phyloP scores from a whole-genome alignment of 2,888 invertebrate genomes.

The Epiblema foenella region DNA sequence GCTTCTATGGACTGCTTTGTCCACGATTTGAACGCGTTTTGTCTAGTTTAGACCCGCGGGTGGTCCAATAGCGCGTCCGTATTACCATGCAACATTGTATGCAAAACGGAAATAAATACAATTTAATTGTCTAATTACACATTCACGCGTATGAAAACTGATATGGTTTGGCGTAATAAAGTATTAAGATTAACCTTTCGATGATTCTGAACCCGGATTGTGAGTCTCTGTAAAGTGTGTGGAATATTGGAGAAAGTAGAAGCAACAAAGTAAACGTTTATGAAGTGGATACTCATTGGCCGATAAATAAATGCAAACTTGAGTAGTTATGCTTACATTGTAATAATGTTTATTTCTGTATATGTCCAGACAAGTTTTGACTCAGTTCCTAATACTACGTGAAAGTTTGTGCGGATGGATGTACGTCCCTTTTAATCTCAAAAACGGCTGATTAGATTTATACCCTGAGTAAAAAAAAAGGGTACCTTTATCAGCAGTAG shows the following conservation, averaged over 20 bases:
- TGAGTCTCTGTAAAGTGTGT: conserved; percentile 15
- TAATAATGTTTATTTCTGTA: conserved; percentile 6
- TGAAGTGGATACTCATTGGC: not conserved
- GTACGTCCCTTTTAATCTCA: no score
- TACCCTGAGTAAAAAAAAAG: no score
- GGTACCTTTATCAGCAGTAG: no score
- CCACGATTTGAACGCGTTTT: conserved; percentile 14
- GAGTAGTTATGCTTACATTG: not conserved
- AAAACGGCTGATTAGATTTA: no score
- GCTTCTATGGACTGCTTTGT: not conserved
- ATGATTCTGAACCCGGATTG: conserved; percentile 30
- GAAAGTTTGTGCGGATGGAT: no score
- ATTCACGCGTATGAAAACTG: conserved; percentile 47
- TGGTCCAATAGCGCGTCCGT: conserved; percentile 52
- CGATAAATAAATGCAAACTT: conserved; percentile 18
- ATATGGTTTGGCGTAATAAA: conserved; percentile 32
- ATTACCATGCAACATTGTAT: conserved; percentile 57
- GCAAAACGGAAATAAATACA: conserved; percentile 54
- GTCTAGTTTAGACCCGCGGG: conserved; percentile 52
- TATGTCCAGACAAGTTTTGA: not conserved
- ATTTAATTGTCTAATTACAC: conserved; percentile 57
- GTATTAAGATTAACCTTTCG: conserved; percentile 39
- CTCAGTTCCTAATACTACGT: not conserved
- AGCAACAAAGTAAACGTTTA: conserved; percentile 21
- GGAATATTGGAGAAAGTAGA: conserved; percentile 17